Evolutionary conservation across 1,140 invertebrate genomes (phyloP), one percentile per base, ranked within the genome.

Genomic region (Penaeus indicus): DNA sequence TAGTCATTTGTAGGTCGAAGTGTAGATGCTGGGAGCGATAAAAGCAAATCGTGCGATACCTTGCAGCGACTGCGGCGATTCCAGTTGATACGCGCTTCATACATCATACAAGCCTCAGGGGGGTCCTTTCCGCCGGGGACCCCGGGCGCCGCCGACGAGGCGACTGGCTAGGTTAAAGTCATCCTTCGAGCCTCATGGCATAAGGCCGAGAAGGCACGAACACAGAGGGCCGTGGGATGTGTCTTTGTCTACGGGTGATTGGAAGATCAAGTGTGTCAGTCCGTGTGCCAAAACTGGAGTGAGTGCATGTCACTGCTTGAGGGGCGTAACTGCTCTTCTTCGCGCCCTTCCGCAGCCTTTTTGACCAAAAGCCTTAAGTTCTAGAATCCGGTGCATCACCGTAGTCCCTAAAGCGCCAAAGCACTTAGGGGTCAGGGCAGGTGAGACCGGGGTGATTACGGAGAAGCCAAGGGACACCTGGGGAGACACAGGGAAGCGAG

Each of bases 201-300:
- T 47, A 84, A 54, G 63, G 42, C 27, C 67, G 38, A 84, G 47
- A 19, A 0, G n/a, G 62, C 18, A 42, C 62, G 19, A 42, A 1
- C 21, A 25, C 38, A 47, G 25, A 27, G 54, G 62, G 16, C 3
- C 27, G 63, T 42, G 81, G 81, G 62, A 63, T 84, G 60, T 42
- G 81, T 69, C 63, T 84, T 19, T 69, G 63, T 84, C 42, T 42
- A n/a, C 18, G 21, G 42, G 81, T 18, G 38, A 84, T 84, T 84
- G 81, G 81, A 84, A 84, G 81, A 69, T 84, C 81, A 69, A 84
- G 63, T 69, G 10, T 21, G 81, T 84, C 81, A 84, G 63, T 67
- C 38, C 81, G 47, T 47, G 63, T 84, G 63, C 63, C 63, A 84
- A 84, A 69, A 84, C 81, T 69, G 63, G 63, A 69, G 81, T 84